These are phyloP conservation scores for Bursaphelenchus mucronatus DNA, from an alignment of 1,140 invertebrate species.

Conservation along the genomic window DNA sequence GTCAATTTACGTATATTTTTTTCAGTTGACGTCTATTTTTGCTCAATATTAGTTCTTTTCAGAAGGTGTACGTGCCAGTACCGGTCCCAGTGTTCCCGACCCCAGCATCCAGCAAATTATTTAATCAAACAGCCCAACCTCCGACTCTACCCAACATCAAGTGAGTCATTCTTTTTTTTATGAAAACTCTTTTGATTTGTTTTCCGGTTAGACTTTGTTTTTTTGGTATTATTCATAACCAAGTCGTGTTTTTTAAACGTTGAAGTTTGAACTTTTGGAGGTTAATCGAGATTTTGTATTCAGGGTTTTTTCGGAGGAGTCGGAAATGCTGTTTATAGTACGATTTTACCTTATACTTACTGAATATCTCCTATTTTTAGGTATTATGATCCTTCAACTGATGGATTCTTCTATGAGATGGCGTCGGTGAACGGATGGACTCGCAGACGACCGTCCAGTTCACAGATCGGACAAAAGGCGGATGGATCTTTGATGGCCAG, in stretches of 20 bases:
- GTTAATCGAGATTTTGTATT: too few relatives aligned
- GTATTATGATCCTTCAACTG: conserved; percentile 52
- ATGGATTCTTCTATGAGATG: conserved; percentile 59
- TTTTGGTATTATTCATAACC: too few relatives aligned
- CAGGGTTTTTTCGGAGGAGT: too few relatives aligned
- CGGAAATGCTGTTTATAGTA: too few relatives aligned
- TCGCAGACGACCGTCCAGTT: conserved; percentile 42
- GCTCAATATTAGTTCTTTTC: conserved; percentile 1
- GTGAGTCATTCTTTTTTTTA: neutral
- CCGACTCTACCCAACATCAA: conserved; percentile 27
- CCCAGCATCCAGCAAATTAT: conserved; percentile 36
- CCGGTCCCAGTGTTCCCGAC: conserved; percentile 13
- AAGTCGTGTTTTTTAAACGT: too few relatives aligned
- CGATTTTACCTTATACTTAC: too few relatives aligned
- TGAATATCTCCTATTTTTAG: conserved; percentile 9
- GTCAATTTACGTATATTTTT: too few relatives aligned
- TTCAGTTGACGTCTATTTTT: too few relatives aligned
- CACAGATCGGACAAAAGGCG: neutral
- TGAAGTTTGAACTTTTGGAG: too few relatives aligned
- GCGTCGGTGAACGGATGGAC: conserved; percentile 56
- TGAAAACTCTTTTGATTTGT: too few relatives aligned
- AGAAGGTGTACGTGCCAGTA: conserved; percentile 9
- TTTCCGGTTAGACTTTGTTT: too few relatives aligned
- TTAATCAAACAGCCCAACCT: conserved; percentile 8
- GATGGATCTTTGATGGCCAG: too few relatives aligned